A percentile compares a stretch with the other conserved stretches of the same genome.
These are phyloP conservation scores for Nyctereutes procyonoides DNA, from an alignment of 2,113 vertebrate genomes.

Conservation along the genomic window DNA sequence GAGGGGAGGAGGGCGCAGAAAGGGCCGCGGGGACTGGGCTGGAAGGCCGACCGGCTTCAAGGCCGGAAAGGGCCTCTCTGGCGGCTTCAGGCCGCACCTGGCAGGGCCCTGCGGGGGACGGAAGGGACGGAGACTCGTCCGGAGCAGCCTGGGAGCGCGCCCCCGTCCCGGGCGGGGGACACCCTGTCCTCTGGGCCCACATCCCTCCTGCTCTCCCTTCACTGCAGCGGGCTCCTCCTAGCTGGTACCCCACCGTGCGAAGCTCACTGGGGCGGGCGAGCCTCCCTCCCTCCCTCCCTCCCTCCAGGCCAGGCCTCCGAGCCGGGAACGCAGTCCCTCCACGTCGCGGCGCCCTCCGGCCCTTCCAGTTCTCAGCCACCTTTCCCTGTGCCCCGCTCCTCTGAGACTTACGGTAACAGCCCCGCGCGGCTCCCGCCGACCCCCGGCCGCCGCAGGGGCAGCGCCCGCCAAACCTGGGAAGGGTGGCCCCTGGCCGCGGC, in stretches of 20 bases:
- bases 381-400: neutral
- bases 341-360: constrained; percentile 50
- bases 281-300: neutral
- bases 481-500: neutral
- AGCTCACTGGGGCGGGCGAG: neutral
- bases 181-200: neutral
- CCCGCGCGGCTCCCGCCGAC: neutral
- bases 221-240: fast-evolving
- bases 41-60: neutral
- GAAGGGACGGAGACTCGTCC: neutral
- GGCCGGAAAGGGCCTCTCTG: neutral
- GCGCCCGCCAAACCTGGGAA: neutral
- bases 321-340: neutral
- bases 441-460: neutral
- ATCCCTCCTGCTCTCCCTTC: neutral
- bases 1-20: neutral
- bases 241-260: neutral
- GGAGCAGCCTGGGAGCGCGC: neutral
- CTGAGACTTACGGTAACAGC: neutral
- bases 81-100: neutral
- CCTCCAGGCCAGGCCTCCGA: neutral
- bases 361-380: neutral
- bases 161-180: neutral
- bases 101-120: neutral
- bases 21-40: neutral